Percentiles rank a stretch among this genome's conserved stretches.
Conservation (phyloP, 2,888 invertebrate species). For the Cephus sareptanus region DNA sequence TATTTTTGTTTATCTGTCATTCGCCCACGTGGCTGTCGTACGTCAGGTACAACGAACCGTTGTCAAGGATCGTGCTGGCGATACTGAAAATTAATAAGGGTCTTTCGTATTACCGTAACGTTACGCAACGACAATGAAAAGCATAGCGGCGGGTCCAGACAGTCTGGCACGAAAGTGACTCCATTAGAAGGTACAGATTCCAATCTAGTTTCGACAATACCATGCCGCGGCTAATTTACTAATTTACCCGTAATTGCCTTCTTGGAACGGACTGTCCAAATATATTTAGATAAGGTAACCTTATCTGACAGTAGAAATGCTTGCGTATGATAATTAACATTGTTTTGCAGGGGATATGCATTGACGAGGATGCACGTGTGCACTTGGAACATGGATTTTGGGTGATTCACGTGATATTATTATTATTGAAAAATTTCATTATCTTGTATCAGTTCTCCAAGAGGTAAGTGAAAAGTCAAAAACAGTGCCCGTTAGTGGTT, state of each 20-base stretch:
- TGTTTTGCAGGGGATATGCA: not conserved
- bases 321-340: not conserved
- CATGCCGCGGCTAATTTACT: conserved; percentile 44
- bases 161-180: conserved; percentile 20
- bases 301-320: not conserved
- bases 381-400: not conserved
- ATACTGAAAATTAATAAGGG: not conserved
- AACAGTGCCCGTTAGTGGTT: too few relatives aligned
- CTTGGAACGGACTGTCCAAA: conserved; percentile 44
- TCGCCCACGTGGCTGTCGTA: not conserved
- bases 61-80: not conserved
- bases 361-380: not conserved
- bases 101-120: not conserved
- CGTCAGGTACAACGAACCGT: not conserved
- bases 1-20: not conserved
- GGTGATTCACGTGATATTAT: not conserved
- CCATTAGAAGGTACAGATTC: conserved; percentile 42
- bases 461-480: not conserved
- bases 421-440: not conserved
- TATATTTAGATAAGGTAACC: conserved; percentile 25
- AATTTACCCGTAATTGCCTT: conserved; percentile 51
- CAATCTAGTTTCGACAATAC: conserved; percentile 45
- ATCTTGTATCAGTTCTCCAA: not conserved
- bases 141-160: not conserved
- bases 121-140: not conserved